Evolutionary conservation across 2,888 invertebrate genomes (phyloP), one percentile per base, ranked within the genome.

Genomic region (Mamestra brassicae): DNA sequence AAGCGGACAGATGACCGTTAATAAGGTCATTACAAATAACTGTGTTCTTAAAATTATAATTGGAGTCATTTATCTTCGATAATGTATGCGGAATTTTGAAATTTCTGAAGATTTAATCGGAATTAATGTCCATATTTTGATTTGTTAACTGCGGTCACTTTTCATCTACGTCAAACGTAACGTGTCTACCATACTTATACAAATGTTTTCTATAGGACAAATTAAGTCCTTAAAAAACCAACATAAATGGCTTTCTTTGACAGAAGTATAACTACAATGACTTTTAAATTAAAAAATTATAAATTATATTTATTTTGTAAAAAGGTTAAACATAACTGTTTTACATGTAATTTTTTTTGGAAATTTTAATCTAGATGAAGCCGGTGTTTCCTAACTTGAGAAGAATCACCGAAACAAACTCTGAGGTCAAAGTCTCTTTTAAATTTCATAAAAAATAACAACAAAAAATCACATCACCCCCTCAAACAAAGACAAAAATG

Each of bases 1-100:
- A 61, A 70, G 8, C 26, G 50, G 65, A 55, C 65, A 81, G 55
- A 8, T 64, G 36, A 60, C 78, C 55, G 82, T 47, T 72, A 70
- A 42, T 55, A 64, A 72, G 54, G 15, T 47, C 10, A 54, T 61
- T 36, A 36, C 10, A 36, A 57, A 58, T 81, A 76, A 81, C 64
- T 52, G 60, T 67, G 52, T 50, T 64, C 6, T 38, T 26, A 36
- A 63, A 81, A 76, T 50, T 5, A 15, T 65, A 54, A 74, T 70
- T 62, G 7, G 11, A 42, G 13, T 17, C 47, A 74, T 80, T 74
- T 74, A 26, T 74, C 52, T 57, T 54, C 17, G 4, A 15, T 57
- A 26, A 66, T 69, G 13, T 80, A 66, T 58, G 15, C 47, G 0
- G 45, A 42, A 45, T 74, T 47, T 62, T 54, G 57, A n/a, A 11